These are phyloP conservation scores for Thymallus thymallus DNA, from an alignment of 2,113 vertebrate species.

Conservation along the genomic window DNA sequence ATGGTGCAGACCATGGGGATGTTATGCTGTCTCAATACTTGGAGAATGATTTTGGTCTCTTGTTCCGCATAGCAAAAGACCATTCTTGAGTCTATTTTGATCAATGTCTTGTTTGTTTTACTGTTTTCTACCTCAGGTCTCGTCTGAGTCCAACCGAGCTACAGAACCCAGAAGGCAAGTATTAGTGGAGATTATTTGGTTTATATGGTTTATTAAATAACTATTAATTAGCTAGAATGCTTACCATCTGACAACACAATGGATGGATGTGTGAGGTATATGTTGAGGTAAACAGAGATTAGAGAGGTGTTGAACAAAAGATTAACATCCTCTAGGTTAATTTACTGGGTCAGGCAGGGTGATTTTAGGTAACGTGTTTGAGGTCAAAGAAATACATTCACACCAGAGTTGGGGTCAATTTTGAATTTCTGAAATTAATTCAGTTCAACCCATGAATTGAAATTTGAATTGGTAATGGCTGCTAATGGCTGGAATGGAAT, in stretches of 20 bases:
- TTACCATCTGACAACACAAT: background rate
- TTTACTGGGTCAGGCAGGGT: too few species aligned
- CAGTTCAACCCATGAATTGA: too few species aligned
- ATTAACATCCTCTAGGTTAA: too few species aligned
- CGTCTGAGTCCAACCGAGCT: slow-evolving; percentile 76
- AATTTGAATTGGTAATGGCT: too few species aligned
- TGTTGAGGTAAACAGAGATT: background rate
- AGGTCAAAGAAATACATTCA: background rate
- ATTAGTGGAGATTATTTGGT: slow-evolving; percentile 19
- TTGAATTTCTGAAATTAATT: too few species aligned
- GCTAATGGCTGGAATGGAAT: too few species aligned
- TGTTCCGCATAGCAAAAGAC: background rate
- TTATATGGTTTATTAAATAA: background rate
- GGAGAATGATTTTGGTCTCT: background rate
- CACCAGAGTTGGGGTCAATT: background rate
- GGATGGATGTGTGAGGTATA: background rate
- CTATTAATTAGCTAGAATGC: background rate
- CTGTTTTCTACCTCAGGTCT: slow-evolving; percentile 70
- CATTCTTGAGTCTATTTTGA: background rate
- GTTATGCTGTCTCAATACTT: background rate
- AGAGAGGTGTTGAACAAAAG: background rate
- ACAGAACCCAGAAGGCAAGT: slow-evolving; percentile 78
- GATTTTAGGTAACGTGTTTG: background rate
- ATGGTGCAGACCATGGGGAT: background rate
- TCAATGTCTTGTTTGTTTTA: slow-evolving; percentile 15